phyloP scores from a whole-genome alignment of 2,888 invertebrate species.

The Anoplius nigerrimus region DNA sequence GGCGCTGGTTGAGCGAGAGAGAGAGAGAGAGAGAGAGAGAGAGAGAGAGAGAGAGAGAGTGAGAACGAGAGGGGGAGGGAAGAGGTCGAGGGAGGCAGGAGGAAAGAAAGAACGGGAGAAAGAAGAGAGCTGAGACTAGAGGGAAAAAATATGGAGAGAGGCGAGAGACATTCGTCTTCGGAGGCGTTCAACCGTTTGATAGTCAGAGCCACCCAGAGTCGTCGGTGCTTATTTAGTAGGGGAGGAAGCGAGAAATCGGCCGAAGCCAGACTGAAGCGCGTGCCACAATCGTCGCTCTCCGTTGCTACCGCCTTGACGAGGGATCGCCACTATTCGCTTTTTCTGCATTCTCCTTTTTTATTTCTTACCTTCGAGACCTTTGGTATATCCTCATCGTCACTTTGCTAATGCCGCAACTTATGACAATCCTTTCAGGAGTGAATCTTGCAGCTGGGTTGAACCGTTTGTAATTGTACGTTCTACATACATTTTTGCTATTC shows the following conservation, averaged over 20 bases:
- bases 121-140: conserved; percentile 15
- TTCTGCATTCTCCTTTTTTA: no score
- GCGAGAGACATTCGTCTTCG: conserved; percentile 65
- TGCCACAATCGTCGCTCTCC: background rate
- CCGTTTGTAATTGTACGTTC: no score
- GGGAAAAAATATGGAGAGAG: conserved; percentile 54
- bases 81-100: conserved; percentile 28
- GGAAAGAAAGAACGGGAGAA: conserved; percentile 24
- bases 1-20: no score
- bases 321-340: no score
- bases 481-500: no score
- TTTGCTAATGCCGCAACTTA: no score
- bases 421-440: no score
- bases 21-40: conserved; percentile 37
- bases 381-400: no score
- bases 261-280: conserved; percentile 36
- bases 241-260: conserved; percentile 51
- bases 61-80: no score
- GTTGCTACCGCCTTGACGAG: no score
- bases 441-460: no score
- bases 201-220: conserved; percentile 50
- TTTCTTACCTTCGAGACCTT: no score
- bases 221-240: conserved; percentile 24
- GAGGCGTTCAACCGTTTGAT: conserved; percentile 70
- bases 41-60: conserved; percentile 3